Base-by-base conservation (phyloP, 2,888 invertebrate genomes). In the Orchesella flavescens region DNA sequence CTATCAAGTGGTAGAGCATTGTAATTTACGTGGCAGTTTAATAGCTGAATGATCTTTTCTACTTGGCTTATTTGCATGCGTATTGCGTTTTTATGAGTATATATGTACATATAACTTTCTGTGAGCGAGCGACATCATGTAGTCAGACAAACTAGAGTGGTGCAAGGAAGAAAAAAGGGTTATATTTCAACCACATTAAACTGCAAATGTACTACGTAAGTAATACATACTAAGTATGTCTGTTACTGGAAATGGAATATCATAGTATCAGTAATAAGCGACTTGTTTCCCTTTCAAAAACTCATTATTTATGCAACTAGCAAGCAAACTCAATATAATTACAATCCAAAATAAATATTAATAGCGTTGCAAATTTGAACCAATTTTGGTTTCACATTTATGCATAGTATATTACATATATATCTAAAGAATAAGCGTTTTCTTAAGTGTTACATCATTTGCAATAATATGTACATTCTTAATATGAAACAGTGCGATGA, bases 11-110 rank as follows among this genome's bases (percentile, higher is more conserved):
- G 44, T 13, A 44, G 46, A 17, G 44, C 43, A 10, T 13, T 13
- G 34, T 23, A 63, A 15, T 63, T 63, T 63, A 66, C 44, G n/a
- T 44, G 66, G 66, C 66, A 66, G 66, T 66, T 44, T 43, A 2
- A 44, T 44, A 44, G 66, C 61, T 61, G 24, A 15, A 24, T 61
- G 61, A 15, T 61, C 61, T 61, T 24, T 24, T 61, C 13, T 15
- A n/a, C n/a, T 49, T 49, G n/a, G 49, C 15, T 49, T 10, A 49
- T 49, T 49, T 7, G 49, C 2, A n/a, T 49, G 49, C 49, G 49
- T 49, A 44, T 44, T 7, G 44, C 12, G n/a, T 44, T 9, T 44
- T 7, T 44, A 9, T 44, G 44, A 7, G 44, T 9, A 44, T 44
- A 44, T 7, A 7, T 9, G 44, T 12, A 7, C 44, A 44, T 44